phyloP scores from a whole-genome alignment of 2,888 invertebrate genomes.

The Penaeus monodon region DNA sequence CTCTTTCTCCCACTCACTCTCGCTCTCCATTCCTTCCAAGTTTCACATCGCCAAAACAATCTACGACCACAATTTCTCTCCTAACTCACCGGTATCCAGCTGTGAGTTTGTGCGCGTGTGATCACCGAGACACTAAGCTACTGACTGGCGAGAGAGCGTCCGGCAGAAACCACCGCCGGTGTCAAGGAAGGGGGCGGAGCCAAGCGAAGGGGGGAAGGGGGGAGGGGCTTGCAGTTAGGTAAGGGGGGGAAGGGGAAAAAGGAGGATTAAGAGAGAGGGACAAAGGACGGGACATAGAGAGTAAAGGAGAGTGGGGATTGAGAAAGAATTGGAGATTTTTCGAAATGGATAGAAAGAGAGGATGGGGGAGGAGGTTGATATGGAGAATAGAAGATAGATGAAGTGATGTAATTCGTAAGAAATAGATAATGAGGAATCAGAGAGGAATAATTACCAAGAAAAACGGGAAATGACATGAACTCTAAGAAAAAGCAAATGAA shows the following conservation, averaged over 20 bases:
- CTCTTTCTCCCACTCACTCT: no score
- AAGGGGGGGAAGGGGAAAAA: not conserved
- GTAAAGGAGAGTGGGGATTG: not conserved
- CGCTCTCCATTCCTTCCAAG: no score
- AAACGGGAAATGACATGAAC: no score
- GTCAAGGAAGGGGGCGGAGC: not conserved
- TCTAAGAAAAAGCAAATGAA: no score
- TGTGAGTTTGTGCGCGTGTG: conserved; percentile 24
- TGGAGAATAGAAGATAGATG: no score
- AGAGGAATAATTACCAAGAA: no score
- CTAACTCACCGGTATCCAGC: conserved; percentile 31
- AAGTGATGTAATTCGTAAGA: no score
- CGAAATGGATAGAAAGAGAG: no score
- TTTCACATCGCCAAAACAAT: no score
- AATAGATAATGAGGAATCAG: no score
- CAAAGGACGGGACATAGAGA: not conserved
- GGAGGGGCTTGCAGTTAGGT: not conserved
- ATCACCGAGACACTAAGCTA: conserved; percentile 33
- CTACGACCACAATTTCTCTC: not conserved
- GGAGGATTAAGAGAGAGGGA: not conserved
- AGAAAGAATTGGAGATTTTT: not conserved
- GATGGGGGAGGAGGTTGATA: no score
- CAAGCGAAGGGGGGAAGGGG: not conserved
- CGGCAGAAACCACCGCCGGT: not conserved
- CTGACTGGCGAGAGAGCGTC: conserved; percentile 22